phyloP scores from a whole-genome alignment of 2,888 invertebrate species.

The Baccha elongata region DNA sequence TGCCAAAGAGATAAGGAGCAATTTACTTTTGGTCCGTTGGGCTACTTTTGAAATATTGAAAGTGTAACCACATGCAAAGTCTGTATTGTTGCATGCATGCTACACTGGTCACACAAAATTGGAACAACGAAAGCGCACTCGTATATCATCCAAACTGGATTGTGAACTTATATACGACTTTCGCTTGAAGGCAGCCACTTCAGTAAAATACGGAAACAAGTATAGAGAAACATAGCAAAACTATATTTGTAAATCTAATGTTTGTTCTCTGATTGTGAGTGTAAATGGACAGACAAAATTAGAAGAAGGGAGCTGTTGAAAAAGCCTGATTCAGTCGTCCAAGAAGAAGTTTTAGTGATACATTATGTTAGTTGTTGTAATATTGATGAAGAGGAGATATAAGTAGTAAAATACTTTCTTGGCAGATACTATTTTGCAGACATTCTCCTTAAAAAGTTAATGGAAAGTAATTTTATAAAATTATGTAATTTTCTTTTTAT shows the following conservation, averaged over 20 bases:
- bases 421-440: conserved; percentile 30
- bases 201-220: neutral
- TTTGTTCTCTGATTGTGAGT: conserved; percentile 24
- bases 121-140: conserved; percentile 38
- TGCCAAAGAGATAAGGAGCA: conserved; percentile 38
- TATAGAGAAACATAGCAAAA: neutral
- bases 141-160: conserved; percentile 28
- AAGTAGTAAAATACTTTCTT: no score
- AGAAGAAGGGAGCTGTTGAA: neutral
- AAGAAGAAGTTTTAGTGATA: conserved; percentile 28
- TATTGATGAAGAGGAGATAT: neutral
- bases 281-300: conserved; percentile 6
- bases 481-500: conserved; percentile 53
- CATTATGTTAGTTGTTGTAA: conserved; percentile 6
- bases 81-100: conserved; percentile 15
- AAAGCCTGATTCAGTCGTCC: conserved; percentile 30
- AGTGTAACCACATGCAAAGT: conserved; percentile 41
- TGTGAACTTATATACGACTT: conserved; percentile 53
- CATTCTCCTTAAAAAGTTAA: conserved; percentile 7
- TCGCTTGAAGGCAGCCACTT: conserved; percentile 48
- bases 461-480: conserved; percentile 47
- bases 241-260: conserved; percentile 26
- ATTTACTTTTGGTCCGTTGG: conserved; percentile 27
- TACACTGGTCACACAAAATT: conserved; percentile 31
- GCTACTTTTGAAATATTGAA: conserved; percentile 55